Base-by-base conservation (phyloP, 2,113 vertebrate genomes). In the Barnardius zonarius region DNA sequence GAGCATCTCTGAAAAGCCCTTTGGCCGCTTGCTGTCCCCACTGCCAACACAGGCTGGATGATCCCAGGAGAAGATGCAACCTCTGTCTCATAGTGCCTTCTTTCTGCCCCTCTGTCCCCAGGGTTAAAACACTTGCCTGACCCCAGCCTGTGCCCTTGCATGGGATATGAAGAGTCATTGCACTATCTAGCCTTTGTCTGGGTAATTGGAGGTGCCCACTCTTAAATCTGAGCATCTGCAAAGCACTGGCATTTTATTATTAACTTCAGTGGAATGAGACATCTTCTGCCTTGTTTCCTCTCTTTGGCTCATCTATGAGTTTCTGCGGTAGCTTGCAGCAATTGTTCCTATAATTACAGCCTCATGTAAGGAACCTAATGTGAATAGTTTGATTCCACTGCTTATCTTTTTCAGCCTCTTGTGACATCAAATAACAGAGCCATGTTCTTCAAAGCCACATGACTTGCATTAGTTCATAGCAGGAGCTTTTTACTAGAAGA, bases 111-210 rank as follows among this genome's bases (percentile, higher is more conserved):
- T 73, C 35, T 44, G 44, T 46, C 57, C 57, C 33, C 13, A 15
- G 57, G 33, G 33, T n/a, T 78, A 35, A 82, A 61, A 8, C 12
- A 7, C 22, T 41, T 39, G 41, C 46, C 23, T 37, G 41, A 20
- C 57, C 18, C n/a, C 61, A n/a, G 30, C 69, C 35, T 48, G 33
- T 66, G 51, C 27, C 86, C 62, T 23, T 17, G 37, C 31, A 10
- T 5, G 19, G 17, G 25, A 2, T 27, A 2, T 12, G 33, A 35
- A 35, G 39, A 17, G 18, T 41, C 43, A 3, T 11, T 12, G 0
- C 5, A 28, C 54, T 66, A 3, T 49, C 33, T 14, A 22, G 35
- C 28, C 46, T 41, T 44, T 30, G 6, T 52, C 16, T 46, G 43
- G 5, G 22, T 61, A 39, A 8, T 17, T 41, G 57, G 59, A 39